These are phyloP conservation scores for Vandiemenella viatica DNA, from an alignment of 2,888 invertebrate species.

Conservation along the genomic window DNA sequence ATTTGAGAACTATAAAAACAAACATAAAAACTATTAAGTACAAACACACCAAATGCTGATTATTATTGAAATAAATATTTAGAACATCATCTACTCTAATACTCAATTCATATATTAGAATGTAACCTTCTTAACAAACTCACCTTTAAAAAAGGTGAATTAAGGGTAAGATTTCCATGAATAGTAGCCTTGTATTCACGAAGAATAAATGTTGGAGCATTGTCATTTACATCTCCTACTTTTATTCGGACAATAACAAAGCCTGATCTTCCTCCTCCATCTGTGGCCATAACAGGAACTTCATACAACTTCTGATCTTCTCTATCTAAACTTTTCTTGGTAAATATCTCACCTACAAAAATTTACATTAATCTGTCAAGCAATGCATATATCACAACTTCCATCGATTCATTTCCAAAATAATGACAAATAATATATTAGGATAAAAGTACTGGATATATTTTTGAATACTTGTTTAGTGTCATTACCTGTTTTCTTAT, in stretches of 20 bases:
- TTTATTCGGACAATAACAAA: constrained; percentile 63
- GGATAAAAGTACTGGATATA: background rate
- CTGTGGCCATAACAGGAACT: constrained; percentile 66
- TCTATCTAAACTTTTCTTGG: constrained; percentile 55
- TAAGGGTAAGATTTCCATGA: constrained; percentile 39
- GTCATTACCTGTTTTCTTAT: constrained; percentile 44
- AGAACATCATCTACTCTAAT: no score
- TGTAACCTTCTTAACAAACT: constrained; percentile 6
- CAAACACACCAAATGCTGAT: no score
- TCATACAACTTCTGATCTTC: constrained; percentile 54
- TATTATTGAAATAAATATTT: no score
- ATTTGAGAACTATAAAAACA: background rate
- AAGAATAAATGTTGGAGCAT: constrained; percentile 58
- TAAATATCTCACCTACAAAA: constrained; percentile 38
- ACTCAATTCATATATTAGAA: no score
- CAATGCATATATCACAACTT: no score
- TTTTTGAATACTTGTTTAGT: background rate
- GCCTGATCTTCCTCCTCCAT: constrained; percentile 63
- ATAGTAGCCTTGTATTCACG: constrained; percentile 64
- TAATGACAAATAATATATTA: background rate
- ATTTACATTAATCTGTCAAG: background rate
- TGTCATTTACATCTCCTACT: constrained; percentile 72
- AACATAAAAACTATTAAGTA: background rate
- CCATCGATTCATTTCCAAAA: no score
- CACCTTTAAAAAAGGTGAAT: constrained; percentile 44